A percentile compares a stretch with the other conserved stretches of the same genome.
Evolutionary conservation across 2,888 invertebrate species (phyloP).

Genomic region (Sesia apiformis): DNA sequence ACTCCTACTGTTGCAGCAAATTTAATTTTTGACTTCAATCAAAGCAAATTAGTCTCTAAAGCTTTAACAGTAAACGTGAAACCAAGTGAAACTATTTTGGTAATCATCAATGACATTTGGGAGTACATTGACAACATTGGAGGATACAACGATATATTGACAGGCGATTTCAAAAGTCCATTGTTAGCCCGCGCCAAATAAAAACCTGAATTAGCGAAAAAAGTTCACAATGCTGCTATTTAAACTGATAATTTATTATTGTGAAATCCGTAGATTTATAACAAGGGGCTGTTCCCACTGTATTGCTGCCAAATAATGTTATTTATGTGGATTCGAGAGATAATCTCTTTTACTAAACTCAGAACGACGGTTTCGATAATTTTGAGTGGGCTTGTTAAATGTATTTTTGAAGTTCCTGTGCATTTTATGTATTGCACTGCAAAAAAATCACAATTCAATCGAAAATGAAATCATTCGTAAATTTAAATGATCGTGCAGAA

Average conservation of each 20-base stretch:
- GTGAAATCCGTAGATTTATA: constrained; percentile 23
- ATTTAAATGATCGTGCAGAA: no score
- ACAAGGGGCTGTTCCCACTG: constrained; percentile 8
- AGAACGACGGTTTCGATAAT: constrained; percentile 6
- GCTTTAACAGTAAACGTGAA: no score
- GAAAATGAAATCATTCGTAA: no score
- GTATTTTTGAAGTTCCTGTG: no score
- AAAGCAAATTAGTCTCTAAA: no score
- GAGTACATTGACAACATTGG: not conserved
- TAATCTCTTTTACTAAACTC: constrained; percentile 12
- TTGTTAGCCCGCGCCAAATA: constrained; percentile 11
- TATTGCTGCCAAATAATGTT: constrained; percentile 23
- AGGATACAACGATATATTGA: constrained; percentile 13
- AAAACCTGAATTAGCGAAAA: constrained; percentile 9
- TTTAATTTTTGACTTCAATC: no score
- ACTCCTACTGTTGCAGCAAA: no score
- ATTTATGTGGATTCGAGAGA: constrained; percentile 23
- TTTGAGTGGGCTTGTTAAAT: constrained; percentile 2
- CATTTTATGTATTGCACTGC: no score
- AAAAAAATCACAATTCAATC: no score
- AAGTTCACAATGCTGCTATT: constrained; percentile 11
- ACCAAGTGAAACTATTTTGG: no score
- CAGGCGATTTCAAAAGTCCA: constrained; percentile 13
- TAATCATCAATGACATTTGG: no score
- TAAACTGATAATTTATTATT: constrained; percentile 14